Percentiles rank a stretch among this genome's conserved stretches.
Evolutionary conservation across 2,113 vertebrate species (phyloP).

Genomic region (Recurvirostra avosetta): DNA sequence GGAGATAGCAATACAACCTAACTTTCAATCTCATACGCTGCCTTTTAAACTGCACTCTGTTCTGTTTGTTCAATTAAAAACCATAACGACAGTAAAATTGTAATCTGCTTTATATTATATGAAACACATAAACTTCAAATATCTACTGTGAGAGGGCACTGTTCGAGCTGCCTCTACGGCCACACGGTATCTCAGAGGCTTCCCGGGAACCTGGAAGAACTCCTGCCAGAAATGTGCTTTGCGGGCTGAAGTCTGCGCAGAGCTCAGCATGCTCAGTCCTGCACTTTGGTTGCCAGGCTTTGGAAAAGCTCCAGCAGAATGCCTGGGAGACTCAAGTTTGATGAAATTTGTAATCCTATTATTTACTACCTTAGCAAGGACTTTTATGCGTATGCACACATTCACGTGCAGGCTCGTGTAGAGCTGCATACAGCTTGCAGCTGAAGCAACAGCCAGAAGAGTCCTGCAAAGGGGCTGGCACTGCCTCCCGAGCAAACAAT

Average conservation of each 20-base stretch:
- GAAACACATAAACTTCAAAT: neutral
- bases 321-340: neutral
- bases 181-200: neutral
- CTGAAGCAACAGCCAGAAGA: neutral
- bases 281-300: neutral
- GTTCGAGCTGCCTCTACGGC: neutral
- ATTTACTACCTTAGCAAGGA: neutral
- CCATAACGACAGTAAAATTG: neutral
- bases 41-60: neutral
- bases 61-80: neutral
- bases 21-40: neutral
- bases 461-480: neutral
- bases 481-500: rapidly evolving
- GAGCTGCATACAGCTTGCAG: neutral
- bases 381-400: neutral
- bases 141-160: neutral
- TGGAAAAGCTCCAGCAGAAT: slow-evolving; percentile 39
- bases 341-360: neutral
- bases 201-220: neutral
- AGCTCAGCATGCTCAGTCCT: neutral
- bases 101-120: neutral
- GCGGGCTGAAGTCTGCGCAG: neutral
- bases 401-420: rapidly evolving
- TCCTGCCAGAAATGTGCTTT: neutral
- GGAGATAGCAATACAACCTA: neutral